Evolutionary conservation across 2,888 invertebrate genomes (phyloP), one percentile per base, ranked within the genome.

Genomic region (Pterostichus madidus): DNA sequence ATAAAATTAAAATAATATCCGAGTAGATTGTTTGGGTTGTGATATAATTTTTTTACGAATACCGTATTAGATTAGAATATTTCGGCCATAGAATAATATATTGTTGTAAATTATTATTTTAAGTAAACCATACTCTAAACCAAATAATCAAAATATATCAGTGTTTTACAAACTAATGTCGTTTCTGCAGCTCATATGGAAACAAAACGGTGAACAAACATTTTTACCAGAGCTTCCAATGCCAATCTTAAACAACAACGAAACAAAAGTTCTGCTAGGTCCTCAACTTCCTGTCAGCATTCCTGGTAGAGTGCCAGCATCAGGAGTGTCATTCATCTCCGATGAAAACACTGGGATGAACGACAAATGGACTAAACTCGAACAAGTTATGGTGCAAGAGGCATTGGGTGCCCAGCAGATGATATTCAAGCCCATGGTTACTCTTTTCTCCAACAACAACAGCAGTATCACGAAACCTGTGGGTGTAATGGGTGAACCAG

Each of bases 401-500:
- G 94, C 93, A 2, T 93, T 93, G 83, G 94, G 94, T 73, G 91
- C 92, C 2, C 91, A 94, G 24, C 94, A 95, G 5, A 93, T 95
- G 91, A 93, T 95, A 84, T 96, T 96, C 89, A 95, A 95, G 87
- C 96, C 97, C 0, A 93, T 94, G 0, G 91, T 95, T 35, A 94
- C 95, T 85, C 91, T 97, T 78, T 95, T 95, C 87, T 94, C 93
- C 0, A 92, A 92, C 85, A 91, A 91, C 82, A 93, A 93, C 82
- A 93, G 95, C 84, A 94, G 93, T 85, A 91, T 90, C 68, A 90
- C 91, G 73, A 93, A 93, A 86, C 95, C 97, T 1, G 90, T 94
- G 24, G 94, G 94, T 8, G 93, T 96, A 71, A 92, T 96, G 86
- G 94, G 95, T 88, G 98, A 98, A 89, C 95, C 96, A 0, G 94